Conservation (phyloP, 2,888 invertebrate species). For the Drosophila kokeensis region DNA sequence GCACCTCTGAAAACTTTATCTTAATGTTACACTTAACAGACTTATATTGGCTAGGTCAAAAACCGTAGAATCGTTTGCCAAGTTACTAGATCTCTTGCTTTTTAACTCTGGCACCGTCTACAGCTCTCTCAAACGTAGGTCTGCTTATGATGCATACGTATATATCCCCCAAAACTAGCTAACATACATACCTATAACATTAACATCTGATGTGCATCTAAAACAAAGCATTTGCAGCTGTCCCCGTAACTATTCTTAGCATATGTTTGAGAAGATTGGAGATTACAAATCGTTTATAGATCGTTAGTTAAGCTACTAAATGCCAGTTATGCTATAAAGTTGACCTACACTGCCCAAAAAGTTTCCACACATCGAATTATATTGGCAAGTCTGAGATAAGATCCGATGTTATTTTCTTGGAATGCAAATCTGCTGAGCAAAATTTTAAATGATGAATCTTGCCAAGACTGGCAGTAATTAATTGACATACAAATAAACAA, state of each 20-base stretch:
- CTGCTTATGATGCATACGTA: constrained; percentile 30
- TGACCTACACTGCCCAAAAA: neutral
- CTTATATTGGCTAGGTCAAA: constrained; percentile 6
- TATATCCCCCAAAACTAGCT: constrained; percentile 30
- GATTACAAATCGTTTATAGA: neutral
- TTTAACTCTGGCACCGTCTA: constrained; percentile 49
- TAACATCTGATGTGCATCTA: constrained; percentile 19
- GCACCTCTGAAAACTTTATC: constrained; percentile 21
- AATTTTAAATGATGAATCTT: neutral
- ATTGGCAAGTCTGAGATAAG: neutral
- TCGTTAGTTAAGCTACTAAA: neutral
- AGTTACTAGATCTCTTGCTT: constrained; percentile 12
- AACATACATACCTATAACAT: constrained; percentile 37
- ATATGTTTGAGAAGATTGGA: neutral
- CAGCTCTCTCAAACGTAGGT: constrained; percentile 40
- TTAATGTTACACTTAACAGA: constrained; percentile 10
- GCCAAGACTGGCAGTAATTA: neutral
- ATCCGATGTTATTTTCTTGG: neutral
- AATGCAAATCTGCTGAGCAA: neutral
- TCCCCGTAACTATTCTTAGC: constrained; percentile 33
- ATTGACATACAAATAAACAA: neutral
- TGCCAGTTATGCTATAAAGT: neutral
- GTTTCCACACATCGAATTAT: neutral
- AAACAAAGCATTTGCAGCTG: constrained; percentile 16
- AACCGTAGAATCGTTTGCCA: constrained; percentile 20